Conservation (phyloP, 2,888 invertebrate species). For the Melangyna quadrimaculata region DNA sequence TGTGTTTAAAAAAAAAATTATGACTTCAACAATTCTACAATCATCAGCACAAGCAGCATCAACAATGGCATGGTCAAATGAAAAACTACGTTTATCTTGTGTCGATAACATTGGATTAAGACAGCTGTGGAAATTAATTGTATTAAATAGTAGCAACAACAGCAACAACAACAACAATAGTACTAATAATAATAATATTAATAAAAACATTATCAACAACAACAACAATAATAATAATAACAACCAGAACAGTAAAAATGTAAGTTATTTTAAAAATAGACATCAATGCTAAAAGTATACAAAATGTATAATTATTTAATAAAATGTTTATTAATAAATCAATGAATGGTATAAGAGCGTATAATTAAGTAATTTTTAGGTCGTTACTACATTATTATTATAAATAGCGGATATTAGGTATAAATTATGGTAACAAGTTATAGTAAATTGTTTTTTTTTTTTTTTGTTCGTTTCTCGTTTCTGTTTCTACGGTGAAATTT, state of each 20-base stretch:
- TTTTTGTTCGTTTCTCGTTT: too few relatives aligned
- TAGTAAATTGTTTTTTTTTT: neutral
- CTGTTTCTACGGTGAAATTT: neutral
- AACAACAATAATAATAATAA: conserved; percentile 11
- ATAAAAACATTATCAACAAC: conserved; percentile 53
- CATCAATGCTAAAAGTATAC: conserved; percentile 1
- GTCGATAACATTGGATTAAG: conserved; percentile 80
- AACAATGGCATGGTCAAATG: conserved; percentile 80
- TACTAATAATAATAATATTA: conserved; percentile 76
- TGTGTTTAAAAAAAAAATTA: conserved; percentile 76
- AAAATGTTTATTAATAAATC: conserved; percentile 12
- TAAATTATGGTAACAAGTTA: conserved; percentile 6
- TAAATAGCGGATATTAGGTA: neutral
- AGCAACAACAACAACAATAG: too few relatives aligned
- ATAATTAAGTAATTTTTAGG: neutral
- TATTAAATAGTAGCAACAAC: conserved; percentile 77
- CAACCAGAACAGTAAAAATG: conserved; percentile 52
- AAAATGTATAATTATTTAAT: conserved; percentile 11
- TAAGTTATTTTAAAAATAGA: conserved; percentile 49
- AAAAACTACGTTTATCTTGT: conserved; percentile 80
- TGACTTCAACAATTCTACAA: conserved; percentile 81
- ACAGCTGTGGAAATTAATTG: conserved; percentile 80
- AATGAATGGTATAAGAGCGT: neutral
- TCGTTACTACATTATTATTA: neutral
- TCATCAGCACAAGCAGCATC: conserved; percentile 74